phyloP scores from a whole-genome alignment of 2,113 vertebrate species.

The Spizaetus ornatus region DNA sequence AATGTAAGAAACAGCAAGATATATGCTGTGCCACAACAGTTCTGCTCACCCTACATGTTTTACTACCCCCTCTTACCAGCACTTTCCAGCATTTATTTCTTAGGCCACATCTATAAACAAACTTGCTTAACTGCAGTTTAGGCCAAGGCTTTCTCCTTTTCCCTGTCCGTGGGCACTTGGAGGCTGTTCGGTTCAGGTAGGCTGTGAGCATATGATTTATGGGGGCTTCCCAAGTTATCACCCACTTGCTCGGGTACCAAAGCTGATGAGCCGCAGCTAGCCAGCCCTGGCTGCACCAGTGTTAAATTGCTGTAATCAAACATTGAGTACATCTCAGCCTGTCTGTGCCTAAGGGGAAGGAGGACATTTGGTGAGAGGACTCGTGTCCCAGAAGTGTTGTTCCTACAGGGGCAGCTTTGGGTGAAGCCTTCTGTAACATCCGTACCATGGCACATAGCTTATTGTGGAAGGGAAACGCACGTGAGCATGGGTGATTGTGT shows the following conservation, averaged over 20 bases:
- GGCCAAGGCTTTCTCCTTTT: not conserved
- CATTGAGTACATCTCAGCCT: not conserved
- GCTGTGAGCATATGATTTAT: not conserved
- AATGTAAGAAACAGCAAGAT: not conserved
- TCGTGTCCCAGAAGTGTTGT: not conserved
- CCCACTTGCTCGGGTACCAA: accelerated
- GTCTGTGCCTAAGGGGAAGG: not conserved
- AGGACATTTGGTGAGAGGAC: not conserved
- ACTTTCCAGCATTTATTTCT: not conserved
- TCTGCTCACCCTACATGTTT: not conserved
- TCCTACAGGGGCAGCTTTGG: not conserved
- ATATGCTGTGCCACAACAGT: not conserved
- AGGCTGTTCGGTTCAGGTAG: not conserved
- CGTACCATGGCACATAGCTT: not conserved
- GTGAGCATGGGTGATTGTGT: not conserved
- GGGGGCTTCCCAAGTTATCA: not conserved
- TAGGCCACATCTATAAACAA: not conserved
- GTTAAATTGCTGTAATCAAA: not conserved
- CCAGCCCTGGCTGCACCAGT: not conserved
- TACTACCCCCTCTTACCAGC: not conserved
- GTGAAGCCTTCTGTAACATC: not conserved
- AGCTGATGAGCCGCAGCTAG: accelerated
- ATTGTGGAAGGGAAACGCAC: accelerated
- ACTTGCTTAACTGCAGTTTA: not conserved
- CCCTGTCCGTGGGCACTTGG: not conserved